Evolutionary conservation across 2,113 vertebrate species (phyloP), one percentile per base, ranked within the genome.

Genomic region (Heterotis niloticus): DNA sequence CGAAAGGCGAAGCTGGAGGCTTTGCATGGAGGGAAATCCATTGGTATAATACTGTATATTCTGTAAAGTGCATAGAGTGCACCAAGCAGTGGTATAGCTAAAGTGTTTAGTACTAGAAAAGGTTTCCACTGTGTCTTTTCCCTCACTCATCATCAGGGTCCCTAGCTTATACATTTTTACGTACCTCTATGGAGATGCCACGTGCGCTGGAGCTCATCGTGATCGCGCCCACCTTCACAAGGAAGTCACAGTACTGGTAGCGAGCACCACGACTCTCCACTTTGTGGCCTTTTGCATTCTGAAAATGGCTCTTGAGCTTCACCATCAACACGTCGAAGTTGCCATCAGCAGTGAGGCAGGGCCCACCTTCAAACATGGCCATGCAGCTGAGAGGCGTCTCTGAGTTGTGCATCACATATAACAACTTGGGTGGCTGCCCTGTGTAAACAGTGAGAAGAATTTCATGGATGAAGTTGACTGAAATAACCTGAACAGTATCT

Each of bases 371-470:
- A 16, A 97, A 99, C 84, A 98, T 90, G 60, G 94, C 96, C 4
- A 98, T 90, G 87, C 96, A 98, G 91, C 97, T 99, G 86, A 98
- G 89, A 0, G 97, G 97, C 4, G 93, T 95, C 84, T 99, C 98
- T 0, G 97, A 96, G 89, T 97, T 96, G 90, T 99, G 98, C 97
- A 99, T 99, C 87, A 99, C 94, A 0, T 98, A 99, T 86, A 99
- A 91, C 82, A 98, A 92, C 90, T 99, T 99, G 59, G 95, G 89
- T 0, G 95, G 88, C 91, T 99, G 98, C 83, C 96, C 98, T 99
- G 92, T 24, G 0, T 79, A 79, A 0, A 56, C 56, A 64, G 81
- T 18, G 78, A 24, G 84, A 0, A 64, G 26, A 70, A 10, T 10
- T 18, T 20, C 5, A 34, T 34, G 34, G 34, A 44, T 4, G 29